Evolutionary conservation across 1,140 invertebrate species (phyloP), one percentile per base, ranked within the genome.

Genomic region (Euwallacea fornicatus): DNA sequence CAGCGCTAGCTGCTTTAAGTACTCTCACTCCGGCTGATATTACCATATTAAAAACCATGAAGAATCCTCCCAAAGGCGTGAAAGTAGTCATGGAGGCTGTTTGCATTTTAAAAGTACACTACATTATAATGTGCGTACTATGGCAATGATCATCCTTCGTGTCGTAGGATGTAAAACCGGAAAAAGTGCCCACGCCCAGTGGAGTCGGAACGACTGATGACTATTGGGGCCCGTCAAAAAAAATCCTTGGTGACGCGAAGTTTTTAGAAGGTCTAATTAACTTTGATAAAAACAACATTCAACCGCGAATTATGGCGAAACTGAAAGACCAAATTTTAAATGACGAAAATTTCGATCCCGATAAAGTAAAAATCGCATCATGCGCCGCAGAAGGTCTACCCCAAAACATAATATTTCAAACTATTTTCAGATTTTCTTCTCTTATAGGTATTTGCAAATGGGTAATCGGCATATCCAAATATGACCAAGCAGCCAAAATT

Each of bases 51-150:
- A 98, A 97, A 85, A 91, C 95, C 0, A 98, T 99, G 96, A 98
- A 98, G 84, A 96, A 92, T 85, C 98, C 98, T 2, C 97, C 97
- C 0, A 89, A 91, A 78, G 93, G 92, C 67, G 93, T 99, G 6
- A 93, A 92, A 78, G 85, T 99, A 64, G 95, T 98, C 0, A 96
- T 98, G 93, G 97, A 99, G 83, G 94, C 94, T 63, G 89, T 99
- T 72, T 98, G 96, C 78, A 94, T 98, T 75, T 86, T 98, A 72
- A 92, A 95, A 84, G 96, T 94, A 81, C 62, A 11, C 9, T 10
- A 2, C 9, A 11, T 13, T 50, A 11, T 13, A 42, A 69, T 62
- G 7, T 15, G 9, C 11, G 33, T 61, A 42, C 9, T n/a, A 13
- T 3, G 61, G 42, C 44, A 7, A 41, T 55, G 6, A 61, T 4